Evolutionary conservation across 2,113 vertebrate species (phyloP), one percentile per base, ranked within the genome.

Genomic region (Vireo altiloquus): DNA sequence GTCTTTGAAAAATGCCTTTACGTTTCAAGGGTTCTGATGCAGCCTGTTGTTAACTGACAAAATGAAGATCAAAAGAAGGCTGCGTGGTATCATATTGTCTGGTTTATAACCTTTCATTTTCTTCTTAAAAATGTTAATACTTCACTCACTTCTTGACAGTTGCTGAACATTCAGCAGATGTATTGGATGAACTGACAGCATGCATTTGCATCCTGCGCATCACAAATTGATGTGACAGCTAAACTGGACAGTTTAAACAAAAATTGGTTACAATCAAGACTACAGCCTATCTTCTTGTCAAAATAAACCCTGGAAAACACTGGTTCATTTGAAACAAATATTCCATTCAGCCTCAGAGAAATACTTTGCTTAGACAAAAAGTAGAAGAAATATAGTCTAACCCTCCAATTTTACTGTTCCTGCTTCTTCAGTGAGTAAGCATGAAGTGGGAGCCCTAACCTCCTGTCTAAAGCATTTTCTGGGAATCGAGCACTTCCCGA

Each of bases 171-270:
- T 87, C 11, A 6, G 54, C 46, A 94, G 76, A 89, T 71, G 49
- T 81, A 64, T 68, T 54, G 20, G 15, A 40, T 79, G 12, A 95
- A 56, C 77, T 95, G 93, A 87, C 89, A 95, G 79, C 44, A 70
- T 42, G 40, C 18, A 35, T 74, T 91, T 87, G 31, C 54, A 68
- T 81, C 44, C 69, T 71, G 25, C 86, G 52, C n/a, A 75, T 13
- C 27, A 68, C 69, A 75, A 89, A 96, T 37, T 71, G 56, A 82
- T 87, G 71, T 95, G 94, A 92, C 82, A 90, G 78, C 85, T 96
- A 76, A 94, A 80, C 66, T 53, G 70, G 85, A 57, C 57, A 85
- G 70, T 82, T 91, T 90, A 94, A 81, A 85, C 23, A 76, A 86
- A 94, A 94, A 89, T 4, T 70, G 33, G 30, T 87, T 87, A 59